Evolutionary conservation across 1,140 invertebrate genomes (phyloP).

Genomic region (Trichonephila clavipes): DNA sequence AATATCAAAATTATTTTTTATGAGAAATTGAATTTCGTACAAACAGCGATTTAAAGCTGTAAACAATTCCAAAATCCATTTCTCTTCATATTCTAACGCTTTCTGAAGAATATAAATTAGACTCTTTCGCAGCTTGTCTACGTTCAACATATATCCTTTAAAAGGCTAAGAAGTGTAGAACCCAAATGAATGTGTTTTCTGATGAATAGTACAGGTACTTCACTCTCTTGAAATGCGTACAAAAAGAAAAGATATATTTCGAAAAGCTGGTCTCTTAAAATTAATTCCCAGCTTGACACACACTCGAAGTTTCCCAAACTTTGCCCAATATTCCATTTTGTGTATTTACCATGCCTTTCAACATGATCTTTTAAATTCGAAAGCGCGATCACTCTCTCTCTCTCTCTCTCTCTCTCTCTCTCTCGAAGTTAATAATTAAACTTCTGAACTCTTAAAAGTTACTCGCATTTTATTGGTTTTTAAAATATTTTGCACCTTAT

Average conservation of each 20-base stretch:
- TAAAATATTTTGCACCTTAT: background rate
- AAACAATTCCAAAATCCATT: background rate
- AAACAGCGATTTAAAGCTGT: background rate
- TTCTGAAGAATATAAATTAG: constrained; percentile 16
- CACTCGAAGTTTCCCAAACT: constrained; percentile 3
- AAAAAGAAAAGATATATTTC: constrained; percentile 4
- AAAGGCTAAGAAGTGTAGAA: background rate
- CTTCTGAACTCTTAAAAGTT: background rate
- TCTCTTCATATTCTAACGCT: background rate
- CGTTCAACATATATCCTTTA: background rate
- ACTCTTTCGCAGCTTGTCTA: background rate
- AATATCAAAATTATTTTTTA: background rate
- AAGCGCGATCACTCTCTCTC: no score
- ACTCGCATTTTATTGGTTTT: background rate
- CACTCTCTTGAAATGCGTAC: background rate
- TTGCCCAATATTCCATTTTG: background rate
- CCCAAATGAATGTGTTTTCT: background rate
- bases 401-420: background rate
- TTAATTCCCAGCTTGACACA: constrained; percentile 9
- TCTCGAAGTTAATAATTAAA: background rate
- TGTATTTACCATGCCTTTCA: background rate
- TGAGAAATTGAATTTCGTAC: no score
- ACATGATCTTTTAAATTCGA: background rate
- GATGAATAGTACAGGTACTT: background rate
- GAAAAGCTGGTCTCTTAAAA: constrained; percentile 21